Evolutionary conservation across 2,888 invertebrate species (phyloP), one percentile per base, ranked within the genome.

Genomic region (Cepaea hortensis): DNA sequence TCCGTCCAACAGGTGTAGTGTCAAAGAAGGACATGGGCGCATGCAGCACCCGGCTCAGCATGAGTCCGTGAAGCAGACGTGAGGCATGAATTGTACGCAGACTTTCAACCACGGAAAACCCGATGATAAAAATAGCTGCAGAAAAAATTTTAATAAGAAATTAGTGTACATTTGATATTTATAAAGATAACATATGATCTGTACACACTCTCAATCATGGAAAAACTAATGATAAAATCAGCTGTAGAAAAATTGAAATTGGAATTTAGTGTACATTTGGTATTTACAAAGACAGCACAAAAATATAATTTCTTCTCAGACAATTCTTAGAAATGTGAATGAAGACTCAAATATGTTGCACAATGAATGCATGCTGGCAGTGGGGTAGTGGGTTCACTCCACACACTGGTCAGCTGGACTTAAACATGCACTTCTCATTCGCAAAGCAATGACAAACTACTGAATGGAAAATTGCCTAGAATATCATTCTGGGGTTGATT

Each of bases 1-100:
- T 93, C 35, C 95, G 90, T 6, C 95, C 95, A 6, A 94, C 89
- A 6, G 95, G 95, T 4, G 95, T 95, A 0, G 94, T 94, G 89
- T 95, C 95, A 85, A 94, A 95, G 91, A 95, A 95, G 6, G 93
- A 89, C 94, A 94, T 94, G 3, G 95, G 94, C 3, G 93, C 91
- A 70, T 91, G 92, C 73, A 95, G 89, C 48, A 94, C 90, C 72
- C 92, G 92, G 13, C 83, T 55, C 48, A 95, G 90, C 89, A 95
- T 91, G 15, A 82, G 81, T 20, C 65, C n/a, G 61, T 89, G 89
- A 11, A 89, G 83, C n/a, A 61, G 18, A 18, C 87, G 84, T 93
- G 93, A 92, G 3, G 94, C 95, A 50, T 90, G 68, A 0, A 95
- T 91, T 90, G 94, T 92, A 13, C 94, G 93, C 6, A 93, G 85